phyloP scores from a whole-genome alignment of 2,888 invertebrate genomes.

The Laothoe populi region DNA sequence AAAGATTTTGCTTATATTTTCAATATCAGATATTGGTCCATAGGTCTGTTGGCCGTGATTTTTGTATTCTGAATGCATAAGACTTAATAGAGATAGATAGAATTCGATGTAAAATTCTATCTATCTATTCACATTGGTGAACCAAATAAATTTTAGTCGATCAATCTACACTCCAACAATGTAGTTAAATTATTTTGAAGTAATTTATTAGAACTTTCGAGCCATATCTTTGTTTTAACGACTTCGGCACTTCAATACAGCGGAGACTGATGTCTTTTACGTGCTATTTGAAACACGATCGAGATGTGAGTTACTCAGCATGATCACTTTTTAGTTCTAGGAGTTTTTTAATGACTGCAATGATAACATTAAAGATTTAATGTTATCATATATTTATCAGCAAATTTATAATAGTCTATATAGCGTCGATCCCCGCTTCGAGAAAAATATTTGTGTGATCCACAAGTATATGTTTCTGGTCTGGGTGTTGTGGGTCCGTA shows the following conservation, averaged over 20 bases:
- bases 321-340: background rate
- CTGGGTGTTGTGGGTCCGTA: too few species aligned
- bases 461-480: too few species aligned
- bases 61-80: background rate
- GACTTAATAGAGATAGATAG: too few species aligned
- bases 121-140: too few species aligned
- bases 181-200: background rate
- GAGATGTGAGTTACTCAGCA: background rate
- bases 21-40: background rate
- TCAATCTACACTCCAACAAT: background rate
- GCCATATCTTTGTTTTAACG: background rate
- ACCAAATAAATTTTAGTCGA: too few species aligned
- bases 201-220: background rate
- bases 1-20: background rate
- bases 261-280: background rate
- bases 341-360: background rate
- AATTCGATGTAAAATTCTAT: background rate
- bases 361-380: too few species aligned
- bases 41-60: background rate
- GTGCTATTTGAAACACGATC: background rate
- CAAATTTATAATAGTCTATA: too few species aligned
- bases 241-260: background rate
- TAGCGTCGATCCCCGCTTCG: too few species aligned
- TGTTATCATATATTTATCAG: too few species aligned
- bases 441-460: too few species aligned